Evolutionary conservation across 2,888 invertebrate species (phyloP).

Genomic region (Tetanocera ferruginea): DNA sequence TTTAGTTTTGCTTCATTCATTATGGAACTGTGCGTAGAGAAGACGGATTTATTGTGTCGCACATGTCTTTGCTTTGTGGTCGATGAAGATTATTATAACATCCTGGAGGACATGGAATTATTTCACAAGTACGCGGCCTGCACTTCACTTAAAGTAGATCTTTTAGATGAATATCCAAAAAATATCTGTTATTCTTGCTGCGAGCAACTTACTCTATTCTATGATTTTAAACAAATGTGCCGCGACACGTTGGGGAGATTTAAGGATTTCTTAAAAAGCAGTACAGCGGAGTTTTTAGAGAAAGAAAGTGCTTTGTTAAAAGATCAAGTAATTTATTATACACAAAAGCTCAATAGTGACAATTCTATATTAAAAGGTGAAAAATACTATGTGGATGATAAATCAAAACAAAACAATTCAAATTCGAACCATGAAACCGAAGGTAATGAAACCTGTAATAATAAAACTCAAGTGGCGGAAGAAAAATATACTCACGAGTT

Average conservation of each 20-base stretch:
- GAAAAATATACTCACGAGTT: too few species aligned
- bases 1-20: slow-evolving; percentile 6
- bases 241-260: slow-evolving; percentile 20
- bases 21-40: slow-evolving; percentile 3
- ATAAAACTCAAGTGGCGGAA: too few species aligned
- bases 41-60: slow-evolving; percentile 22
- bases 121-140: slow-evolving; percentile 7
- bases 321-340: not conserved
- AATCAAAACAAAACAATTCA: not conserved
- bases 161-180: slow-evolving; percentile 24
- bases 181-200: slow-evolving; percentile 26
- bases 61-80: slow-evolving; percentile 22
- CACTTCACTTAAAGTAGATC: slow-evolving; percentile 19
- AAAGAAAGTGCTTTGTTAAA: slow-evolving; percentile 6
- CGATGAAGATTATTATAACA: slow-evolving; percentile 1
- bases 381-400: not conserved
- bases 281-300: not conserved
- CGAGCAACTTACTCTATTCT: not conserved
- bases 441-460: too few species aligned
- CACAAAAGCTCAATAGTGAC: not conserved
- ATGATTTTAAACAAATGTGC: slow-evolving; percentile 23
- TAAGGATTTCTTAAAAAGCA: slow-evolving; percentile 15
- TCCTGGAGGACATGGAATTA: slow-evolving; percentile 9
- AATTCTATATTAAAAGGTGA: not conserved
- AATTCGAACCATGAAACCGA: not conserved